A percentile compares a stretch with the other conserved stretches of the same genome.
Evolutionary conservation across 2,797 vertebrate species (phyloP).

Genomic region (Gobionotothen gibberifrons): DNA sequence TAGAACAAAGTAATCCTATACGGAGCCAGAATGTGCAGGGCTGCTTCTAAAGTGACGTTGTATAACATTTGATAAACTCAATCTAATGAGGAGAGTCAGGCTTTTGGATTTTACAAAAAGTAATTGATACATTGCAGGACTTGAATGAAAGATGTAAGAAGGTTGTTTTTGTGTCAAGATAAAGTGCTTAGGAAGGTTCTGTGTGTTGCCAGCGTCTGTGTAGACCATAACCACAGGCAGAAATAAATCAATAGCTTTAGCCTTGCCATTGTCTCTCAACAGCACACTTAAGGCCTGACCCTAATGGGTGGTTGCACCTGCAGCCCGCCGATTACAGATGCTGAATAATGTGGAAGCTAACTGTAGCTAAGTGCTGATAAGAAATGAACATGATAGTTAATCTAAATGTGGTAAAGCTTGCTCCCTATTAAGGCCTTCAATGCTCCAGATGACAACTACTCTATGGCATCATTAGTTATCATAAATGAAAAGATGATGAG

Average conservation of each 20-base stretch:
- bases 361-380: constrained; percentile 16
- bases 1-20: no score
- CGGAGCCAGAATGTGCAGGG: no score
- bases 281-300: constrained; percentile 61
- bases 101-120: no score
- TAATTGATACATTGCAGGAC: background rate
- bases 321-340: constrained; percentile 50
- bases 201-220: constrained; percentile 41
- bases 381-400: constrained; percentile 44
- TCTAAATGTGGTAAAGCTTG: background rate
- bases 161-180: constrained; percentile 12
- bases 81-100: no score
- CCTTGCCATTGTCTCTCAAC: constrained; percentile 63
- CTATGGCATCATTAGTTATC: constrained; percentile 4
- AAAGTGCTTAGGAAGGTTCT: constrained; percentile 30
- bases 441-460: constrained; percentile 7
- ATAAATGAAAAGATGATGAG: background rate
- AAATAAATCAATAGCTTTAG: constrained; percentile 71
- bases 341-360: constrained; percentile 60
- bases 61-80: no score
- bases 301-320: constrained; percentile 57
- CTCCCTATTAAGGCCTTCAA: background rate
- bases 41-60: no score
- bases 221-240: constrained; percentile 48
- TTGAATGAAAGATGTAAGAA: background rate